Conservation (phyloP, 1,140 invertebrate genomes). For the Octopus sinensis region DNA sequence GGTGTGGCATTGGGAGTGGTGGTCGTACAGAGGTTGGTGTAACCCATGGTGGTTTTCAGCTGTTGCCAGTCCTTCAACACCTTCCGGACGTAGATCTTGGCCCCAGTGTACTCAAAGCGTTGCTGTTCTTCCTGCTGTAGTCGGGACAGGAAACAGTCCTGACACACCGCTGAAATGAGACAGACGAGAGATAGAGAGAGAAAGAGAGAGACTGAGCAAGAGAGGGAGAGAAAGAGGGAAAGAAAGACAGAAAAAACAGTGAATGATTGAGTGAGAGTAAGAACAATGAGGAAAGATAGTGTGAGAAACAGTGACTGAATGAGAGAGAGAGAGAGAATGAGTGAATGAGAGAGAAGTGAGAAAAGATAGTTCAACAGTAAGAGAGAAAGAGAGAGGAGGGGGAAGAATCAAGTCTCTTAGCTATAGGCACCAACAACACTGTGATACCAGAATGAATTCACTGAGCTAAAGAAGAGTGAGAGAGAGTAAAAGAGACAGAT, state of each 20-base stretch:
- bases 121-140: conserved; percentile 44
- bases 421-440: no score
- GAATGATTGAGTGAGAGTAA: conserved; percentile 12
- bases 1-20: conserved; percentile 35
- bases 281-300: not conserved
- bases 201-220: not conserved
- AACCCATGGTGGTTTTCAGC: conserved; percentile 17
- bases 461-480: no score
- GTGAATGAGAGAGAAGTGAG: not conserved
- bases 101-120: conserved; percentile 47
- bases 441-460: no score
- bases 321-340: not conserved
- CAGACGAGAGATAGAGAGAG: conserved; percentile 17
- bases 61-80: conserved; percentile 27
- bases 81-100: conserved; percentile 53
- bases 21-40: conserved; percentile 17
- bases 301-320: not conserved
- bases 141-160: conserved; percentile 45
- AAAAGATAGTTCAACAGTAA: no score
- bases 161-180: conserved; percentile 44
- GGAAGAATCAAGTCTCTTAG: no score
- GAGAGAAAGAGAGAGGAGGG: no score
- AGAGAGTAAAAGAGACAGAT: no score
- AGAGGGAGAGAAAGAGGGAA: not conserved
- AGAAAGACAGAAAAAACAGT: conserved; percentile 6